phyloP scores from a whole-genome alignment of 2,797 vertebrate species.

The Brachymystax lenok region DNA sequence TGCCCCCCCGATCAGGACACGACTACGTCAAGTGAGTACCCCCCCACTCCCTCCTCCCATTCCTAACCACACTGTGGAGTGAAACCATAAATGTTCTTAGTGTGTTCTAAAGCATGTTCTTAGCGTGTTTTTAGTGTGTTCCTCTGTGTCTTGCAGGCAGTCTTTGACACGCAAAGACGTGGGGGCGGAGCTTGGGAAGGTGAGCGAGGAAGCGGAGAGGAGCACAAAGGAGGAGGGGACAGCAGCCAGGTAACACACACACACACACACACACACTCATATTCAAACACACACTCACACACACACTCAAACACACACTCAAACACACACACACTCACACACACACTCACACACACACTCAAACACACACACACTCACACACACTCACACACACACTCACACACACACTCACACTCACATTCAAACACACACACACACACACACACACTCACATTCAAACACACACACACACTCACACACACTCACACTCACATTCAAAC shows the following conservation, averaged over 20 bases:
- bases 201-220: conserved; percentile 86
- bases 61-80: background rate
- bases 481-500: too few species aligned
- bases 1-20: conserved; percentile 76
- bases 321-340: too few species aligned
- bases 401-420: too few species aligned
- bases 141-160: conserved; percentile 56
- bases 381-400: too few species aligned
- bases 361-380: too few species aligned
- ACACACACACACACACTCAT: background rate
- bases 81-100: background rate
- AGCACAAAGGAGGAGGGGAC: conserved; percentile 70
- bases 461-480: too few species aligned
- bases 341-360: too few species aligned
- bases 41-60: background rate
- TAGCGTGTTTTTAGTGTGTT: background rate
- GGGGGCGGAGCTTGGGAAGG: conserved; percentile 76
- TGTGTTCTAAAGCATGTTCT: background rate
- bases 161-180: conserved; percentile 67
- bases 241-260: conserved; percentile 52
- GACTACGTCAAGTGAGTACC: conserved; percentile 82
- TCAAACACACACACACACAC: background rate
- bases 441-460: too few species aligned
- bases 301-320: background rate
- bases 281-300: background rate